phyloP scores from a whole-genome alignment of 2,888 invertebrate species.

The Oscheius onirici region DNA sequence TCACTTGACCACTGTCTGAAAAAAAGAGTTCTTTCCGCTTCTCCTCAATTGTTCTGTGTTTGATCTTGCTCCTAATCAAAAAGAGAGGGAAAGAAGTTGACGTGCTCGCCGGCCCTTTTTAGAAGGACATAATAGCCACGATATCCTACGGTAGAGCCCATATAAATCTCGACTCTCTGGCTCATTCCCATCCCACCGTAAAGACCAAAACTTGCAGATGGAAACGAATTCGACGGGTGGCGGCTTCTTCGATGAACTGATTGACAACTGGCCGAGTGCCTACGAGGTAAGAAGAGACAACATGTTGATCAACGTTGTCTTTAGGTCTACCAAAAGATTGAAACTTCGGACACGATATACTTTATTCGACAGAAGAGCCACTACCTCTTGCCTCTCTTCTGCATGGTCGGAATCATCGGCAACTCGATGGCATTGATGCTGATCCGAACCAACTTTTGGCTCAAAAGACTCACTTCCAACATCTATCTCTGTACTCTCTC shows the following conservation, averaged over 20 bases:
- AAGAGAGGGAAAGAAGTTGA: too few relatives aligned
- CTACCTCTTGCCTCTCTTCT: constrained; percentile 52
- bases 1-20: too few relatives aligned
- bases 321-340: constrained; percentile 24
- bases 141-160: too few relatives aligned
- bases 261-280: constrained; percentile 14
- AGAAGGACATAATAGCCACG: too few relatives aligned
- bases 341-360: constrained; percentile 36
- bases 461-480: constrained; percentile 68
- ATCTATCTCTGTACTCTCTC: constrained; percentile 68
- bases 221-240: constrained; percentile 27
- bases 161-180: too few relatives aligned
- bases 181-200: too few relatives aligned
- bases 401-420: constrained; percentile 63
- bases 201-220: constrained; percentile 11
- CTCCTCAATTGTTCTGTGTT: too few relatives aligned
- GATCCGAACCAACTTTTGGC: constrained; percentile 70
- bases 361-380: constrained; percentile 42
- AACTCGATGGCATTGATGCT: constrained; percentile 70
- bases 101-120: too few relatives aligned
- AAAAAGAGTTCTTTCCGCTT: too few relatives aligned
- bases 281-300: constrained; percentile 7
- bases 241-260: not conserved
- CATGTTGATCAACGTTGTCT: not conserved
- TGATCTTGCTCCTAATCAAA: too few relatives aligned